phyloP scores from a whole-genome alignment of 35 echinoderm and acorn worm species.

The Amphiura filiformis region DNA sequence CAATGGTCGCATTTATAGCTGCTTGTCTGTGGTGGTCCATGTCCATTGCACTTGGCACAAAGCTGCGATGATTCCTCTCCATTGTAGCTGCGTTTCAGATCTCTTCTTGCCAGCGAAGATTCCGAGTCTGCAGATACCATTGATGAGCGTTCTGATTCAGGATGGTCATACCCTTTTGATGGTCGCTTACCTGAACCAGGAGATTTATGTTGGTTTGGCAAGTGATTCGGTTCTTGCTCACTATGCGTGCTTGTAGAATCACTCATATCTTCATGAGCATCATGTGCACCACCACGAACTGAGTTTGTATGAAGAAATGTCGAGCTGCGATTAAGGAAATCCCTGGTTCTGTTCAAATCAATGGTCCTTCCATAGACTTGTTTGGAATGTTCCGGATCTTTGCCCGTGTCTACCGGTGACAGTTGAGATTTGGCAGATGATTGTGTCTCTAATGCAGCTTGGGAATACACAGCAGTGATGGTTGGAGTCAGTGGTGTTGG shows the following conservation, averaged over 20 bases:
- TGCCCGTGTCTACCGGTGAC: not conserved
- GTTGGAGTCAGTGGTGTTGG: slow-evolving; percentile 22
- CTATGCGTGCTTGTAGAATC: slow-evolving; percentile 22
- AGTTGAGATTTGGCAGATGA: slow-evolving; percentile 8
- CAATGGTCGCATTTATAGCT: slow-evolving; percentile 59
- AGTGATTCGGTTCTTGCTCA: not conserved
- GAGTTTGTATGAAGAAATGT: not conserved
- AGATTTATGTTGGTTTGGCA: not conserved
- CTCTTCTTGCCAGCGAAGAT: not conserved
- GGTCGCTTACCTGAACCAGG: not conserved
- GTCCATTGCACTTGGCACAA: slow-evolving; percentile 20
- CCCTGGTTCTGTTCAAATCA: slow-evolving; percentile 43
- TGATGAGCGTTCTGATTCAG: not conserved
- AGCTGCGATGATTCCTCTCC: slow-evolving; percentile 19
- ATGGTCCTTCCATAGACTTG: slow-evolving; percentile 21
- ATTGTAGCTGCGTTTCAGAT: not conserved
- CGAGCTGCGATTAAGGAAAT: slow-evolving; percentile 30
- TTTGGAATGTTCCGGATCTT: not conserved
- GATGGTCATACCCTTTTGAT: not conserved
- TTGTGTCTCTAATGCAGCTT: slow-evolving; percentile 22
- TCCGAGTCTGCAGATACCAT: not conserved
- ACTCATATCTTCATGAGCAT: slow-evolving; percentile 4
- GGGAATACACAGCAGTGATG: slow-evolving; percentile 40
- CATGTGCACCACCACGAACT: not conserved
- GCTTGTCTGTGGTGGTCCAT: not conserved